Evolutionary conservation across 2,888 invertebrate genomes (phyloP), one percentile per base, ranked within the genome.

Genomic region (Entomobrya proxima): DNA sequence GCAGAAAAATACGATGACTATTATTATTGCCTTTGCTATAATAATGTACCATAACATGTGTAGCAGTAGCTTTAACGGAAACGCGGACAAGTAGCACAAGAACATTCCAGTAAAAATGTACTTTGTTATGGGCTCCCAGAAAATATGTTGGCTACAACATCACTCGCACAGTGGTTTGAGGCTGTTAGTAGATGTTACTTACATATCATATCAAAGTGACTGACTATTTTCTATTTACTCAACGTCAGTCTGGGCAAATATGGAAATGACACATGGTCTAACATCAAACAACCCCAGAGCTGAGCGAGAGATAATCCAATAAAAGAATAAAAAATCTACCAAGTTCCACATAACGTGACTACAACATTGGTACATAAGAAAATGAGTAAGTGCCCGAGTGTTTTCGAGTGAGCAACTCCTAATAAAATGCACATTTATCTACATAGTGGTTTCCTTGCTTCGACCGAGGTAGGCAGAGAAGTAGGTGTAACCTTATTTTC

Each of bases 211-310:
- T 40, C 18, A 37, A 15, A 37, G 30, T 13, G n/a, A 44, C 52
- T 67, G 67, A 67, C 37, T 52, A 44, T 81, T 44, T 74, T 61
- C 35, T 81, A 61, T 81, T 74, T 74, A 74, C 74, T 47, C 32
- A 74, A 67, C 67, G 40, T 40, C 67, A 67, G 67, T 67, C 40
- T 80, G 55, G 52, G 81, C 74, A 81, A 81, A 81, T 81, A 81
- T 81, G 81, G 81, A 81, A 81, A 81, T 81, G 81, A 81, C 81
- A 81, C 74, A 81, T 61, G 44, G 81, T 74, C 61, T 32, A 61
- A 81, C 61, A 81, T 74, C 74, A 81, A 81, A 81, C 58, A 74
- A 67, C 67, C 47, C 35, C 67, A 79, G 78, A 55, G n/a, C 18
- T 3, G 18, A 52, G 27, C 27, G 61, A 80, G 72, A 80, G 72